A percentile compares a stretch with the other conserved stretches of the same genome.
Evolutionary conservation across 1,140 invertebrate genomes (phyloP).

Genomic region (Adelges cooleyi): DNA sequence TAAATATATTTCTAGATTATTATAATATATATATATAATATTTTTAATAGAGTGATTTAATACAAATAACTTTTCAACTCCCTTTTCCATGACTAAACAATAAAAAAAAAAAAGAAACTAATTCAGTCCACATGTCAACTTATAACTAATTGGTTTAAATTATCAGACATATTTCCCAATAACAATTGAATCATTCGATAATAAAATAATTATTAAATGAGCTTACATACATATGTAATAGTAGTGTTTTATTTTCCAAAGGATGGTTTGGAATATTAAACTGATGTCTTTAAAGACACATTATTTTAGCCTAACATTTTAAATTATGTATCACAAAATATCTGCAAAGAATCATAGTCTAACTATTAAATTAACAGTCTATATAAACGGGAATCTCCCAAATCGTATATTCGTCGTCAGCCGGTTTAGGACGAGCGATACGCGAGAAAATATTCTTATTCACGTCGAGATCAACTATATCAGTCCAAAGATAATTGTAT

Average conservation of each 20-base stretch:
- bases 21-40: no score
- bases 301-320: neutral
- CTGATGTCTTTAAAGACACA: neutral
- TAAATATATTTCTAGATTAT: no score
- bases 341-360: neutral
- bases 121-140: neutral
- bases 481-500: neutral
- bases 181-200: no score
- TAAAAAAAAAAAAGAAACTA: neutral
- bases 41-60: neutral
- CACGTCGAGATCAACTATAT: neutral
- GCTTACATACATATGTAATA: neutral
- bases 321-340: slow-evolving; percentile 4
- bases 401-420: neutral
- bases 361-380: neutral
- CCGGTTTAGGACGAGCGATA: neutral
- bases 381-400: slow-evolving; percentile 4
- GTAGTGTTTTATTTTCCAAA: neutral
- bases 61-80: neutral
- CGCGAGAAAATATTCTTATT: neutral
- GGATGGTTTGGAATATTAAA: neutral
- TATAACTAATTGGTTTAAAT: neutral
- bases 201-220: no score
- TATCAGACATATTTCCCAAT: neutral
- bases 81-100: neutral